phyloP scores from a whole-genome alignment of 2,797 vertebrate species.

The Garrulus glandarius region DNA sequence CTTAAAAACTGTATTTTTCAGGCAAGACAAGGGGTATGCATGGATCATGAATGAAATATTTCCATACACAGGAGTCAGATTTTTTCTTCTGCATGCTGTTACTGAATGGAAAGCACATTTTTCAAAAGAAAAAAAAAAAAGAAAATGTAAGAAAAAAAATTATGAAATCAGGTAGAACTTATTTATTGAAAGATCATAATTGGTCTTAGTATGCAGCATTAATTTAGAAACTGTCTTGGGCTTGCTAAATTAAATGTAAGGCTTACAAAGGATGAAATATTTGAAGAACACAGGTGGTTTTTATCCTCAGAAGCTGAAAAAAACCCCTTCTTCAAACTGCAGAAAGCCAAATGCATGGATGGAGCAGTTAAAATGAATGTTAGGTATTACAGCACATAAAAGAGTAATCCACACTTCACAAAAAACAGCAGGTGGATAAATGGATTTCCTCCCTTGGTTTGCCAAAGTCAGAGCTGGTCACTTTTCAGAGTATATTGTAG shows the following conservation, averaged over 20 bases:
- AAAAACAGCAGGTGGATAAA: background rate
- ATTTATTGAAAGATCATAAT: background rate
- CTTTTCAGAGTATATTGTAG: background rate
- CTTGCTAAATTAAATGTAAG: background rate
- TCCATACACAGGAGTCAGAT: background rate
- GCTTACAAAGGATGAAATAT: background rate
- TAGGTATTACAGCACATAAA: background rate
- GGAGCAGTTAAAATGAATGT: background rate
- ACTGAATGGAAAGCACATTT: background rate
- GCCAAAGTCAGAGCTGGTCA: background rate
- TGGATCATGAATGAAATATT: background rate
- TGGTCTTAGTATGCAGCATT: background rate
- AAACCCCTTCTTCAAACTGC: accelerated
- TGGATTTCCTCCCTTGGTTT: background rate
- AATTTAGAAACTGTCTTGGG: background rate
- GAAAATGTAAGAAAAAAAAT: background rate
- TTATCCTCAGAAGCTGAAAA: background rate
- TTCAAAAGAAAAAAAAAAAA: background rate
- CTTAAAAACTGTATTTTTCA: background rate
- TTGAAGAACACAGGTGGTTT: background rate
- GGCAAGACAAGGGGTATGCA: background rate
- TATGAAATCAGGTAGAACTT: background rate
- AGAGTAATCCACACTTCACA: background rate
- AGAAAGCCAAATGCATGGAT: background rate
- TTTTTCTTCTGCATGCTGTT: background rate